A percentile compares a stretch with the other conserved stretches of the same genome.
Conservation (phyloP, 2,888 invertebrate species). For the Rotaria magnacalcarata region DNA sequence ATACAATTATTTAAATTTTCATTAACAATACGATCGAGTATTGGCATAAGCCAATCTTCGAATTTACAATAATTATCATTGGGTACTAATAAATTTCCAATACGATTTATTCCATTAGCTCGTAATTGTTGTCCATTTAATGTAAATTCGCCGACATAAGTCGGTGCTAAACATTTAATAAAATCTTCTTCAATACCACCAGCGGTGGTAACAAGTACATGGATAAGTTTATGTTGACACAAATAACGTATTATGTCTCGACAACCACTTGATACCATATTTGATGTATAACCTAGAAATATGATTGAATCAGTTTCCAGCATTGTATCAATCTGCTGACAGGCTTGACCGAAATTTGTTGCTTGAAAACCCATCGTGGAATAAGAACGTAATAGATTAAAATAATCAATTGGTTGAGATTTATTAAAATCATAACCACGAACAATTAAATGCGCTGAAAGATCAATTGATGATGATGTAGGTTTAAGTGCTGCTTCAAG, state of each 20-base stretch:
- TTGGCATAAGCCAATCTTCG: conserved; percentile 92
- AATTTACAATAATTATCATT: conserved; percentile 96
- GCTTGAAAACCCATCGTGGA: conserved; percentile 88
- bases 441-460: conserved; percentile 48
- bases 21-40: conserved; percentile 79
- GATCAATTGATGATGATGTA: background rate
- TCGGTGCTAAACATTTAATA: conserved; percentile 92
- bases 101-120: conserved; percentile 79
- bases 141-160: conserved; percentile 83
- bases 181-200: conserved; percentile 98
- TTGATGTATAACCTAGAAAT: conserved; percentile 93
- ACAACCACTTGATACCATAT: conserved; percentile 88
- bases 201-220: conserved; percentile 92
- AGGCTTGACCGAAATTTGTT: conserved; percentile 83
- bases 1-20: conserved; percentile 71
- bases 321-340: conserved; percentile 87
- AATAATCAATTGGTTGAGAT: conserved; percentile 72
- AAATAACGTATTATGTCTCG: conserved; percentile 83
- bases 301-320: conserved; percentile 73
- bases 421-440: conserved; percentile 86
- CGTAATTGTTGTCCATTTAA: conserved; percentile 72
- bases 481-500: background rate
- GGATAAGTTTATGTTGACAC: conserved; percentile 65
- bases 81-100: conserved; percentile 88
- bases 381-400: conserved; percentile 75